Conservation (phyloP, 2,113 vertebrate species). For the Acinonyx jubatus region DNA sequence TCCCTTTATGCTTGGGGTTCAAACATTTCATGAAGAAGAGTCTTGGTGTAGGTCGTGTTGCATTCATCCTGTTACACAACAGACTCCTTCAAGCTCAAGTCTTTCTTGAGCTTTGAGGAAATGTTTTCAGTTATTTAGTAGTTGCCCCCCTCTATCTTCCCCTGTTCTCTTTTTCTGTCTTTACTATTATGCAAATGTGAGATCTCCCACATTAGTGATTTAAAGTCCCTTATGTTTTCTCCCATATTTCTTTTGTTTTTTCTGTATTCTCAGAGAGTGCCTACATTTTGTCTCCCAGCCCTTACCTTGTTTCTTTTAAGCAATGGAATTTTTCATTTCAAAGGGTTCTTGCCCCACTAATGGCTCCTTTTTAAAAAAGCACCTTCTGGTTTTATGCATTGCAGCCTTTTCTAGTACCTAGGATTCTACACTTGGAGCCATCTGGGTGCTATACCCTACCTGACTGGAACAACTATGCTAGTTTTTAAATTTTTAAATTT, state of each 20-base stretch:
- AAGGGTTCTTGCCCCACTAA: neutral
- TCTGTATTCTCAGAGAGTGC: neutral
- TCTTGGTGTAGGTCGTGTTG: neutral
- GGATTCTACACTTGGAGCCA: neutral
- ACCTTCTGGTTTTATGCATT: neutral
- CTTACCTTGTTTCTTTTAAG: neutral
- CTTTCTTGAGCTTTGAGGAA: neutral
- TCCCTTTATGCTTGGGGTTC: neutral
- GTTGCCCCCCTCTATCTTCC: neutral
- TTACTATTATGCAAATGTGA: neutral
- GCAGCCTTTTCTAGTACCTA: neutral
- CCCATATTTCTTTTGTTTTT: neutral
- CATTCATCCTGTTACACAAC: neutral
- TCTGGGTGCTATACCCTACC: neutral
- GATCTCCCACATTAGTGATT: neutral
- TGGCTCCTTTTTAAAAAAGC: neutral
- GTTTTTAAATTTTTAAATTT: no score
- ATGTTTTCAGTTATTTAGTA: neutral
- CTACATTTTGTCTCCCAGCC: neutral
- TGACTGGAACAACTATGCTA: neutral
- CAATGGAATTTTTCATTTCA: neutral
- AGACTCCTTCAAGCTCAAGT: neutral
- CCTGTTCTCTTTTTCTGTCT: neutral
- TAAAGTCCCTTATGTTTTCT: neutral
- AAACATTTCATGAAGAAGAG: neutral